Conservation (phyloP, 2,888 invertebrate species). For the Scrobipalpa costella region DNA sequence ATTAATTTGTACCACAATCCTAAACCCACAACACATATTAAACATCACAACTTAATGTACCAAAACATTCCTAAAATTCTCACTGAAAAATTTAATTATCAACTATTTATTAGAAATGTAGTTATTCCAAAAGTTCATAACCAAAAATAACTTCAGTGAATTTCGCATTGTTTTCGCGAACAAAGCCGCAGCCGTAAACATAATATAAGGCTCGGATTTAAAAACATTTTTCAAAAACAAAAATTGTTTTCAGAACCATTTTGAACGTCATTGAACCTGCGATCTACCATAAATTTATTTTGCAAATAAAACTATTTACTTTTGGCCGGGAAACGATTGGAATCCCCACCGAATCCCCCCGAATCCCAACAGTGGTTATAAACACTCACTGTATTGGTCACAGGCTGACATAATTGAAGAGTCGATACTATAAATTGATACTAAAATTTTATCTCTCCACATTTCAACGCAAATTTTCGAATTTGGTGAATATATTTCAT, state of each 20-base stretch:
- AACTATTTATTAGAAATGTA: too few species aligned
- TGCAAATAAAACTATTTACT: slow-evolving; percentile 10
- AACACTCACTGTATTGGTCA: slow-evolving; percentile 11
- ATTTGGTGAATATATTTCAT: not conserved
- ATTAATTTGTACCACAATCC: too few species aligned
- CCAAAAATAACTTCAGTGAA: not conserved
- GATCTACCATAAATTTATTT: slow-evolving; percentile 6
- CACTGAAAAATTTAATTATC: too few species aligned
- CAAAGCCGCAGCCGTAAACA: not conserved
- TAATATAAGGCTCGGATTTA: not conserved
- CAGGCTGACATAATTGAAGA: slow-evolving; percentile 6
- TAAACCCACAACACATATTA: too few species aligned
- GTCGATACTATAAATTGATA: slow-evolving; percentile 24
- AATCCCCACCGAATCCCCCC: not conserved
- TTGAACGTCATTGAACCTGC: slow-evolving; percentile 11
- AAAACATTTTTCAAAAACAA: not conserved
- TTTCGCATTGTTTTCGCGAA: not conserved
- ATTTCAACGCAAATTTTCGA: not conserved
- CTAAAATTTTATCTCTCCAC: slow-evolving; percentile 4
- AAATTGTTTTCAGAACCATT: not conserved
- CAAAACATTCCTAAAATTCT: too few species aligned
- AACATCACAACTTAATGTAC: too few species aligned
- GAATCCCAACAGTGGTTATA: slow-evolving; percentile 13
- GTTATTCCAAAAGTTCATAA: too few species aligned
- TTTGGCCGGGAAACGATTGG: not conserved